Percentiles rank a stretch among this genome's conserved stretches.
Evolutionary conservation across 1,140 invertebrate species (phyloP).

Genomic region (Heterodera schachtii): DNA sequence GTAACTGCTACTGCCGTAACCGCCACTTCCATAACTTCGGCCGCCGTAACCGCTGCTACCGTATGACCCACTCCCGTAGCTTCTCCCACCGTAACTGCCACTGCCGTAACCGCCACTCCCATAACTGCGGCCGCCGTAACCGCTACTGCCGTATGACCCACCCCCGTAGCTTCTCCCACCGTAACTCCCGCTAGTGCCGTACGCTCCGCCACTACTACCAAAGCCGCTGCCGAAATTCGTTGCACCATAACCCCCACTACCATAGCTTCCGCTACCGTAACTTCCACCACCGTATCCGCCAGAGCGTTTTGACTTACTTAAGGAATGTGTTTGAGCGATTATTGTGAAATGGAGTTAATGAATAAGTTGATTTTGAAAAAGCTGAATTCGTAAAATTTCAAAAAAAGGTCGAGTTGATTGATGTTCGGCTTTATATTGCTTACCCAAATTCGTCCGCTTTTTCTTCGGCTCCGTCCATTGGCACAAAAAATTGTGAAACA

Average conservation of each 20-base stretch:
- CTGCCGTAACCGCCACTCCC: background rate
- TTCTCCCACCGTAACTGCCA: too few species aligned
- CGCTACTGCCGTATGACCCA: too few species aligned
- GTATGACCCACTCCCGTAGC: background rate
- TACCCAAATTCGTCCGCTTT: too few species aligned
- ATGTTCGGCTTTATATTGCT: too few species aligned
- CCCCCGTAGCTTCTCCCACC: background rate
- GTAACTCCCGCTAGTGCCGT: background rate
- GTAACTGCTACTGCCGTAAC: background rate
- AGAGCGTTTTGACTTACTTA: background rate
- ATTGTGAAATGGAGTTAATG: too few species aligned
- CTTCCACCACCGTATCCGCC: background rate
- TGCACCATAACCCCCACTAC: background rate
- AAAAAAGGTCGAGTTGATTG: too few species aligned
- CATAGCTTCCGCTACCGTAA: background rate
- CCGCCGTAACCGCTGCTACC: too few species aligned
- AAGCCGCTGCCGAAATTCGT: background rate
- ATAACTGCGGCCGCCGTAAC: background rate
- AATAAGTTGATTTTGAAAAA: too few species aligned
- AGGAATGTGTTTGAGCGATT: too few species aligned
- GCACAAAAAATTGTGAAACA: too few species aligned
- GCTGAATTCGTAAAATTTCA: too few species aligned
- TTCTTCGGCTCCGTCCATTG: too few species aligned
- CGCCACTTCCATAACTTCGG: background rate
- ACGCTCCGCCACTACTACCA: background rate